Conservation (phyloP, 2,888 invertebrate genomes). For the Lamellibrachia satsuma region DNA sequence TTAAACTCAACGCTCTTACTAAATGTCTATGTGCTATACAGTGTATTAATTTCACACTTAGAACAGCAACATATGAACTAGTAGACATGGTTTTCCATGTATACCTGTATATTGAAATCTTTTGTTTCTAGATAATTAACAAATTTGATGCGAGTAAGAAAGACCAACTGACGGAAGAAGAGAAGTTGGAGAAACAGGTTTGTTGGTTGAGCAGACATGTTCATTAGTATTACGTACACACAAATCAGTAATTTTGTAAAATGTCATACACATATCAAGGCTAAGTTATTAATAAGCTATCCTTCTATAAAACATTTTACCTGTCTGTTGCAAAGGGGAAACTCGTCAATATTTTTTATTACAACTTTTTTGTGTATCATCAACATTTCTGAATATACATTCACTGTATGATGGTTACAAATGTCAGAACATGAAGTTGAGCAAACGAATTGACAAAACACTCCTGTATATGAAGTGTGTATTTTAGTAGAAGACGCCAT, state of each 20-base stretch:
- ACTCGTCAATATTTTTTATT: not conserved
- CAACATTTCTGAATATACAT: no score
- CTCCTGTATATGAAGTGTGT: no score
- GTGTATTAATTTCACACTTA: not conserved
- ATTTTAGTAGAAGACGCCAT: no score
- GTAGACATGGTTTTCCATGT: not conserved
- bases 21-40: not conserved
- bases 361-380: no score
- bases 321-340: not conserved
- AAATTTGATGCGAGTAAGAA: constrained; percentile 72
- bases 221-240: not conserved
- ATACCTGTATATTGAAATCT: not conserved
- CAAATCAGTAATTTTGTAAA: not conserved
- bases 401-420: no score
- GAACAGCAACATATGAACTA: not conserved
- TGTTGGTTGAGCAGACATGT: not conserved
- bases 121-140: constrained; percentile 75
- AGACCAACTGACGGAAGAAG: constrained; percentile 84
- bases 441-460: no score
- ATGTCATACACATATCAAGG: not conserved
- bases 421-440: not conserved
- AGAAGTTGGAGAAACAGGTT: constrained; percentile 76
- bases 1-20: not conserved
- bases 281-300: not conserved
- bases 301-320: not conserved